phyloP scores from a whole-genome alignment of 2,888 invertebrate genomes.

The Andrena hattorfiana region DNA sequence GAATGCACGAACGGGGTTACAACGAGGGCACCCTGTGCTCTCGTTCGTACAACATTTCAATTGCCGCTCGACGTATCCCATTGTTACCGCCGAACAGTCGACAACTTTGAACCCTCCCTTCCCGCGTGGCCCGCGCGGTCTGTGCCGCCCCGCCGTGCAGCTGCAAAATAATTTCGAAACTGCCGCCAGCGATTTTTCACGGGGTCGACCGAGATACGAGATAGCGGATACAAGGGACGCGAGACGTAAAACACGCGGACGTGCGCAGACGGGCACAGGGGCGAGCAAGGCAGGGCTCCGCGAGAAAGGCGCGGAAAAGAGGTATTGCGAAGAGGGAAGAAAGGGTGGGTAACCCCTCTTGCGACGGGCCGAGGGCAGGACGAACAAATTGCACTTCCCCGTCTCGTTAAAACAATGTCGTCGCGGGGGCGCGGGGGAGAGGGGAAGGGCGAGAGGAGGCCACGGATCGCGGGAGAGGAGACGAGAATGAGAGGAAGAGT shows the following conservation, averaged over 20 bases:
- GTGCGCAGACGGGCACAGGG: conserved; percentile 9
- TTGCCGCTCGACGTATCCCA: conserved; percentile 42
- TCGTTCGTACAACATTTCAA: conserved; percentile 33
- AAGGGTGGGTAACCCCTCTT: conserved; percentile 43
- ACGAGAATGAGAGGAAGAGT: conserved; percentile 20
- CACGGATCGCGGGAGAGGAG: conserved; percentile 29
- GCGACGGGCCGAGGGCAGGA: conserved; percentile 63
- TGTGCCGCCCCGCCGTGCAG: not conserved
- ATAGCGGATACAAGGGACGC: too few relatives aligned
- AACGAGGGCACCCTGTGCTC: conserved; percentile 18
- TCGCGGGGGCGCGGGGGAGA: conserved; percentile 26
- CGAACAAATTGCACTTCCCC: conserved; percentile 78
- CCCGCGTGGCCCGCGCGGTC: not conserved
- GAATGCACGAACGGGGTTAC: conserved; percentile 7
- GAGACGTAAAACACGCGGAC: conserved; percentile 25
- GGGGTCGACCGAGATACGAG: not conserved
- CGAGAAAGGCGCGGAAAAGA: conserved; percentile 40
- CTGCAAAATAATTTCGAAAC: conserved; percentile 49
- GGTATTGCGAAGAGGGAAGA: conserved; percentile 30
- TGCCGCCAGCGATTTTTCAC: conserved; percentile 22
- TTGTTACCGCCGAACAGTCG: conserved; percentile 25
- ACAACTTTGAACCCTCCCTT: conserved; percentile 17
- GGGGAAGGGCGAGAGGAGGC: conserved; percentile 31
- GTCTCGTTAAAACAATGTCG: conserved; percentile 81
- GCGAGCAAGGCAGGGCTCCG: conserved; percentile 33